Conservation (phyloP, 2,113 vertebrate genomes). For the Cavia aperea region DNA sequence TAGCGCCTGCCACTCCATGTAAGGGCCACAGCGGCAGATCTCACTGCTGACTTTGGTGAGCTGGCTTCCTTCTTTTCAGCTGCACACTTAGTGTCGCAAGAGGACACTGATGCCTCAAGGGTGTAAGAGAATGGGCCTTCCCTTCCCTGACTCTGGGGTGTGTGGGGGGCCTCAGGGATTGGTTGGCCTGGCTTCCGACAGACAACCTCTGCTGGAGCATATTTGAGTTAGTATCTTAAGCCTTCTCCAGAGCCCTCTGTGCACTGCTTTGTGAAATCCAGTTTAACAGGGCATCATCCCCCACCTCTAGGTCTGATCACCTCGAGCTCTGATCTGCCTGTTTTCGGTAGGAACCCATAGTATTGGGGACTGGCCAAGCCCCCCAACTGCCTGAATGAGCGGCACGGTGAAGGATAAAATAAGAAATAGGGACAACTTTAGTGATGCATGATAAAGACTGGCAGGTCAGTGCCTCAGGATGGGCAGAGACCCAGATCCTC, state of each 20-base stretch:
- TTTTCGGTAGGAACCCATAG: background rate
- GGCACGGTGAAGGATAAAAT: too few relatives aligned
- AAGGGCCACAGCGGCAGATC: background rate
- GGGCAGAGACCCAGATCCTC: too few relatives aligned
- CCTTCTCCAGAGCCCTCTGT: background rate
- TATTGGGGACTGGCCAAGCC: too few relatives aligned
- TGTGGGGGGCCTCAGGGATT: too few relatives aligned
- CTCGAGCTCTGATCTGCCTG: background rate
- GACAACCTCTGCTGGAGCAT: background rate
- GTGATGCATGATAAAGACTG: too few relatives aligned
- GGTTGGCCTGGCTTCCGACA: background rate
- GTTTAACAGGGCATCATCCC: background rate
- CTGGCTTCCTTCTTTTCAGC: background rate
- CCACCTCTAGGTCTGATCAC: background rate
- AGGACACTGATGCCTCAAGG: background rate
- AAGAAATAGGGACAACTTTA: too few relatives aligned
- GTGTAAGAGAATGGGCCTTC: background rate
- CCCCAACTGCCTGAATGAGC: too few relatives aligned
- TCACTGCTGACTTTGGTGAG: background rate
- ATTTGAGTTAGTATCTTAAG: background rate
- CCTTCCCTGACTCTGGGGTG: background rate
- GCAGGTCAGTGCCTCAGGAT: too few relatives aligned
- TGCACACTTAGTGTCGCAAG: rapidly evolving
- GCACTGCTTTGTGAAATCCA: background rate
- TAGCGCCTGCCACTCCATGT: background rate